Base-by-base conservation (phyloP, 2,113 vertebrate genomes). In the Oxyruncus cristatus region DNA sequence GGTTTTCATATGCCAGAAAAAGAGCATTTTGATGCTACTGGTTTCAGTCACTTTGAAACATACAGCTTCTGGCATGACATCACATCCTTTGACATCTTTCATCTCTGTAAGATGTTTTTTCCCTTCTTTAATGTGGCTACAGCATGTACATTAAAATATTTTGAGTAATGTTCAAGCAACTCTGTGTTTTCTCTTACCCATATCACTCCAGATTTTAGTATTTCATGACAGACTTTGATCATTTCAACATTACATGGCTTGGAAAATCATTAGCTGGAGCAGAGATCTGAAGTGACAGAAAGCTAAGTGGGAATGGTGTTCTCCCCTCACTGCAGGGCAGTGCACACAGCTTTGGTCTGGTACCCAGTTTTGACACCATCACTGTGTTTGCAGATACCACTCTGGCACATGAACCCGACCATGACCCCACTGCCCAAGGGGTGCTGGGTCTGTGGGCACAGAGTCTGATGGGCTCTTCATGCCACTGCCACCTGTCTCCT, bases 61-160 rank as follows among this genome's bases (percentile, higher is more conserved):
- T 18, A 55, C 12, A 67, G 68, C 35, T 91, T 84, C 37, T 92
- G 87, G 70, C 47, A 61, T 19, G 32, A 84, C 91, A 77, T 91
- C 66, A 44, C 28, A 47, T 78, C 39, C 65, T 92, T 81, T 44
- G 41, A 35, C 0, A 0, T 74, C 52, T 63, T 66, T 89, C 42
- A 86, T 87, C 89, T 93, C 81, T 71, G 17, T 50, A 91, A 89
- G 55, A 81, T 74, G 52, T 24, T 94, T 94, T 72, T 37, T 22
- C n/a, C 24, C 68, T 39, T 73, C 82, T 91, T 89, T 89, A 74
- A 76, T 41, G 76, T 92, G 91, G 70, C 85, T 85, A 52, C 65
- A 67, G 71, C 70, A 47, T 71, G 83, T 87, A 92, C 79, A 91
- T 95, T 95, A 95, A 94, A 95, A 85, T 61, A 81, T 72, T 94